Evolutionary conservation across 1,140 invertebrate genomes (phyloP), one percentile per base, ranked within the genome.

Genomic region (Drosophila arizonae): DNA sequence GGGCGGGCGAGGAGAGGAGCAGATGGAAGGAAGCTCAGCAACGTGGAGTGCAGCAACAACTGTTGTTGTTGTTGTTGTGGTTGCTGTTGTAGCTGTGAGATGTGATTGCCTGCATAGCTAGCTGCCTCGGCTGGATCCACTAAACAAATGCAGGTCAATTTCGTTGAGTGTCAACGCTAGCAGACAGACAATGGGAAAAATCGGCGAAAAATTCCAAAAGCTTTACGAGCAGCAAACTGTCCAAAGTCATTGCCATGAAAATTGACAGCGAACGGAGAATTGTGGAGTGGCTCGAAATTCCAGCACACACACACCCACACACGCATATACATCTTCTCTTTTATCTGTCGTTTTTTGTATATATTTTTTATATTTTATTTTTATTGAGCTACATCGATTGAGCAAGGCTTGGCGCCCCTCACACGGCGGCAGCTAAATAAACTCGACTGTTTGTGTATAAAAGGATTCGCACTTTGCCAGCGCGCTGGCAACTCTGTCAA

Each of bases 301-400:
- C 82, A 86, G 81, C 68, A 72, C 75, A 86, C 72, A 15, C 21
- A 24, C 21, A 24, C 21, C 1, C 21, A 24, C 21, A 24, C 21
- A 24, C 21, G 3, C 21, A 24, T 6, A n/a, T n/a, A 15, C 11
- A 5, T 13, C 11, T 4, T 45, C 15, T 45, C 13, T 45, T 10
- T 45, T 15, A 1, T 15, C 43, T 45, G 5, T 45, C 43, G 6
- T n/a, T n/a, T 45, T 43, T 43, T 5, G 11, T 11, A 39, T 46
- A 6, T 46, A 4, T 45, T 4, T 45, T 15, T 45, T 17, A 15
- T 45, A 15, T 45, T 45, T 45, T 45, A 75, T 81, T 65, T 84
- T 86, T 86, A 87, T 87, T 79, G 82, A 86, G 60, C 64, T 51
- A 65, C 81, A 76, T 86, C 81, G 82, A 86, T 86, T 86, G 78